Conservation (phyloP, 1,140 invertebrate genomes). For the Drosophila kohkoa region DNA sequence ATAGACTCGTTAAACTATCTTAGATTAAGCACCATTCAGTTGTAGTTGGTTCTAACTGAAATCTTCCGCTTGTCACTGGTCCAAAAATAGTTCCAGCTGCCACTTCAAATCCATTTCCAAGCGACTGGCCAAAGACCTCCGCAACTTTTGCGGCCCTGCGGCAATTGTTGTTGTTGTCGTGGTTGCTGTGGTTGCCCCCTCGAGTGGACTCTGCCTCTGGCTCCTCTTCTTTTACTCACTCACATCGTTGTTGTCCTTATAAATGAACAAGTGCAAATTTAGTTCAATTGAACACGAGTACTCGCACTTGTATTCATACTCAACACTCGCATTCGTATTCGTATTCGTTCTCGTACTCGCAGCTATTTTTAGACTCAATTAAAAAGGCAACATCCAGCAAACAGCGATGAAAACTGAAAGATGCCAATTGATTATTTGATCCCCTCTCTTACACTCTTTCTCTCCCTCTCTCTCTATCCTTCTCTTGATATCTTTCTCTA, state of each 20-base stretch:
- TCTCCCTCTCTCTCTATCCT: neutral
- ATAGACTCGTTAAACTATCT: neutral
- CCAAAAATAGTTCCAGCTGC: constrained; percentile 45
- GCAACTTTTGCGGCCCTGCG: neutral
- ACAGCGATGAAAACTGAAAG: constrained; percentile 28
- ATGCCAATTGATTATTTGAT: constrained; percentile 61
- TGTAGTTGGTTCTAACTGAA: constrained; percentile 4
- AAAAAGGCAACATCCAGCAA: constrained; percentile 38
- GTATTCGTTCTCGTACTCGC: constrained; percentile 27
- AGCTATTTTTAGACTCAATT: constrained; percentile 79
- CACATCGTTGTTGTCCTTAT: constrained; percentile 27
- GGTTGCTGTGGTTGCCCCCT: neutral
- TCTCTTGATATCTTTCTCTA: neutral
- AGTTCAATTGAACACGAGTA: constrained; percentile 75
- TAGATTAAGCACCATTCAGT: neutral
- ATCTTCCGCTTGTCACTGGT: constrained; percentile 9
- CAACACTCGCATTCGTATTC: neutral
- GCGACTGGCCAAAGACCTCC: constrained; percentile 27
- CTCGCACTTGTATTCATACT: constrained; percentile 22
- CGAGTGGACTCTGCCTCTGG: constrained; percentile 5
- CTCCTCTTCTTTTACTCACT: constrained; percentile 2
- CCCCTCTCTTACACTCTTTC: no score
- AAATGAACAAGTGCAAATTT: constrained; percentile 60
- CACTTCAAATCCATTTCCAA: constrained; percentile 23
- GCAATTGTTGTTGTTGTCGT: neutral